Percentiles rank a stretch among this genome's conserved stretches.
These are phyloP conservation scores for Acanthornis magna DNA, from an alignment of 2,797 vertebrate species.

Conservation along the genomic window DNA sequence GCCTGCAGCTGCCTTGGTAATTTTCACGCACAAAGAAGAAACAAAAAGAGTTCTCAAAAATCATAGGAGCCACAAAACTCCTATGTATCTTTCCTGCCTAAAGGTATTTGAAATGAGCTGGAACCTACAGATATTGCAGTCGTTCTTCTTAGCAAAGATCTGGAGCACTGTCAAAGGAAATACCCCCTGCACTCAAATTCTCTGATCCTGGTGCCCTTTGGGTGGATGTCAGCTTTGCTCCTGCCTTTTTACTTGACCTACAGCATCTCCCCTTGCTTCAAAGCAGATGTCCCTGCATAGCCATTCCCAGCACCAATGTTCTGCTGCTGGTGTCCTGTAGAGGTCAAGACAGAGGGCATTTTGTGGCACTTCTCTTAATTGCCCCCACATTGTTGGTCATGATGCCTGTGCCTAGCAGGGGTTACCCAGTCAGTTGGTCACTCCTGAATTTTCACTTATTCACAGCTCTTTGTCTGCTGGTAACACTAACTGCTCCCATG, in stretches of 20 bases:
- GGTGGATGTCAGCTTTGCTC: not conserved
- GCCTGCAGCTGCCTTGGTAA: not conserved
- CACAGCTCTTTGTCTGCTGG: not conserved
- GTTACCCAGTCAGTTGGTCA: rapidly evolving
- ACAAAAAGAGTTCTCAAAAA: not conserved
- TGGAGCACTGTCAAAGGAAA: not conserved
- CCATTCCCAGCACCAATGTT: not conserved
- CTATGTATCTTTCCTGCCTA: not conserved
- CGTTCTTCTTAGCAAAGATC: not conserved
- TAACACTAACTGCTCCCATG: not conserved
- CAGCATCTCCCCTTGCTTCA: not conserved
- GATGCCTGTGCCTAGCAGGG: rapidly evolving
- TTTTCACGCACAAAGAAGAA: not conserved
- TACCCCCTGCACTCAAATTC: not conserved
- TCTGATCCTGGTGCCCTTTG: not conserved
- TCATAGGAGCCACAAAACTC: not conserved
- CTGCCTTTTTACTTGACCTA: not conserved
- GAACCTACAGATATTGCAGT: not conserved
- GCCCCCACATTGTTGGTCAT: not conserved
- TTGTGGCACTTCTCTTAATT: not conserved
- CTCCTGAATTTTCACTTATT: not conserved
- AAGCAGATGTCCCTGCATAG: not conserved
- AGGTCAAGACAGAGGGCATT: not conserved
- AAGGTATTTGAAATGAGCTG: not conserved
- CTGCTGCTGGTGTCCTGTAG: not conserved